phyloP scores from a whole-genome alignment of 2,113 vertebrate genomes.

The Atractosteus spatula region DNA sequence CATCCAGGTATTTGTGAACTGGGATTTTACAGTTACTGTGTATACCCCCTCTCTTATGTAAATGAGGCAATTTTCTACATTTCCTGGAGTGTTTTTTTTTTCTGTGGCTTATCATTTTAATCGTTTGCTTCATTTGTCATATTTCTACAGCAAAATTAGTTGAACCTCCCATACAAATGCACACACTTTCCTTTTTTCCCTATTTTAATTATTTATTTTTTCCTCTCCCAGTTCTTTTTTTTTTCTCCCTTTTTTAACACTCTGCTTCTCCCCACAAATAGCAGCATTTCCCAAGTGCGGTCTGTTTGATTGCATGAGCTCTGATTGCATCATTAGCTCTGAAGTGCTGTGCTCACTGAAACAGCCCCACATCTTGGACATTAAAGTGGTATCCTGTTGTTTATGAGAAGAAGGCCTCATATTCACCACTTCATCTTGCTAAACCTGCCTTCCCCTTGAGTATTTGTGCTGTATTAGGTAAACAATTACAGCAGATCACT shows the following conservation, averaged over 20 bases:
- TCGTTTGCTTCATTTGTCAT: constrained; percentile 1
- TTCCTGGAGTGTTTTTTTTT: not conserved
- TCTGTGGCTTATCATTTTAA: constrained; percentile 5
- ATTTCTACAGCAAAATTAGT: not conserved
- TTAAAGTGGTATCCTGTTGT: constrained; percentile 84
- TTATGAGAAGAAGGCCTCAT: constrained; percentile 79
- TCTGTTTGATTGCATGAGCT: constrained; percentile 83
- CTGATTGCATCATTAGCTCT: constrained; percentile 87
- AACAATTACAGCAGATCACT: constrained; percentile 78
- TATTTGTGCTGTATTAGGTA: constrained; percentile 75
- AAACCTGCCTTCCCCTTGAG: constrained; percentile 74
- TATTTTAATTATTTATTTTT: not conserved
- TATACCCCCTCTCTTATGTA: not conserved
- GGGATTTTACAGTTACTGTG: not conserved
- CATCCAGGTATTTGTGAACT: not conserved
- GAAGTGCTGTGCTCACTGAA: constrained; percentile 85
- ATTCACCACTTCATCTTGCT: constrained; percentile 77
- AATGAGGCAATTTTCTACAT: not conserved
- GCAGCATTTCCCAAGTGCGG: constrained; percentile 72
- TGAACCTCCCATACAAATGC: constrained; percentile 27
- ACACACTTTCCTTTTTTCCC: constrained; percentile 26
- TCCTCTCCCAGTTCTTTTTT: not conserved
- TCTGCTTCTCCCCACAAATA: constrained; percentile 68
- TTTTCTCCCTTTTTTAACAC: constrained; percentile 45
- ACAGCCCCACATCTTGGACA: constrained; percentile 83